Percentiles rank a stretch among this genome's conserved stretches.
phyloP scores from a whole-genome alignment of 1,140 invertebrate genomes.

The Halictus rubicundus region DNA sequence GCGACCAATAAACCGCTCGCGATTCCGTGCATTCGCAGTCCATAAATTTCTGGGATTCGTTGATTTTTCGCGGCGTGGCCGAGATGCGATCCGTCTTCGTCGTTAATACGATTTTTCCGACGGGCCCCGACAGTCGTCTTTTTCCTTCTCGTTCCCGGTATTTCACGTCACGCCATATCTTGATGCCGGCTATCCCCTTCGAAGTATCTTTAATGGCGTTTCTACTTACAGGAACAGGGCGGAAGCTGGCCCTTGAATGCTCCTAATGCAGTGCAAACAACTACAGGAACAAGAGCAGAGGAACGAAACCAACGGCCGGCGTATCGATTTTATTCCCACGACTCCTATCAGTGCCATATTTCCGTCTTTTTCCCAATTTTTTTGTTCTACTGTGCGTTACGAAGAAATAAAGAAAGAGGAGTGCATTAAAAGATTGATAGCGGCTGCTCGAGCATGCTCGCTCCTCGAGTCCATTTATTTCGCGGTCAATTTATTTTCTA shows the following conservation, averaged over 20 bases:
- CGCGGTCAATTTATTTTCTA: neutral
- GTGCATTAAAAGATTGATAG: slow-evolving; percentile 24
- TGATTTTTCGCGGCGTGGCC: slow-evolving; percentile 14
- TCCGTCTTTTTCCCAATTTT: neutral
- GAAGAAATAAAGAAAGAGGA: neutral
- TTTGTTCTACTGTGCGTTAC: neutral
- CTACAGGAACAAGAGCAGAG: slow-evolving; percentile 2
- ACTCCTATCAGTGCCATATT: slow-evolving; percentile 9
- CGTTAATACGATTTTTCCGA: slow-evolving; percentile 42
- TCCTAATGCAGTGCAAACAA: slow-evolving; percentile 14
- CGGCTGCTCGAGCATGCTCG: neutral
- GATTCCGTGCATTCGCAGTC: slow-evolving; percentile 22
- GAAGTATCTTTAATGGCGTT: slow-evolving; percentile 43
- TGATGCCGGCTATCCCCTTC: neutral
- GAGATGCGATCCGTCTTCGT: slow-evolving; percentile 25
- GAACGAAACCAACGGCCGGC: neutral
- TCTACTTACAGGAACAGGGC: slow-evolving; percentile 18
- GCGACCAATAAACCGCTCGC: slow-evolving; percentile 15
- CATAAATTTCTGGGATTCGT: slow-evolving; percentile 24
- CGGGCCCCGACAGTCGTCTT: neutral
- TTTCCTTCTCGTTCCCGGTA: neutral
- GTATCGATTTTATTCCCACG: slow-evolving; percentile 2
- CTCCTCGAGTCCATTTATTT: slow-evolving; percentile 19
- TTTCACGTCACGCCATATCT: slow-evolving; percentile 25
- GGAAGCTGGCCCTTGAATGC: slow-evolving; percentile 19